Evolutionary conservation across 2,888 invertebrate genomes (phyloP), one percentile per base, ranked within the genome.

Genomic region (Coleophora flavipennella): DNA sequence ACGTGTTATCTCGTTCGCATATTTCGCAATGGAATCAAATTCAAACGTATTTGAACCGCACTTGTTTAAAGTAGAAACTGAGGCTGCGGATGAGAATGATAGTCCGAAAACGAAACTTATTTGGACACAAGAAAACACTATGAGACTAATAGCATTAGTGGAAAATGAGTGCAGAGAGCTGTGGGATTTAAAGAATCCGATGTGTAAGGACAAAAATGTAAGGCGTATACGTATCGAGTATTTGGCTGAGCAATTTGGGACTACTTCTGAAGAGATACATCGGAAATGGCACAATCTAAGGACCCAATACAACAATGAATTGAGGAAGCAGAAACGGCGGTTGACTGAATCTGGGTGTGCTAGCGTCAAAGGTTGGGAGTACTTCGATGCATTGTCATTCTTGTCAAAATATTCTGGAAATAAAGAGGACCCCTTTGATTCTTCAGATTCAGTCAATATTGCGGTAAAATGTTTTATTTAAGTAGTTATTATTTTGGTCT

Each of bases 221-320:
- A 59, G 76, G 13, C 72, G 70, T 14, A 43, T 50, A 31, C 77
- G 67, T 42, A 51, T 65, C 8, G 78, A 80, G 31, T 71, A 62
- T 41, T 51, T 83, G 40, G 80, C 81, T n/a, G 59, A 58, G 3
- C 52, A 64, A 44, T 80, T 83, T 43, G 65, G 59, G 1, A 81
- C 81, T 4, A 70, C 73, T 1, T 41, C 60, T 1, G 81, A 79
- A 42, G 81, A 81, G 51, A 79, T 83, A 39, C 70, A 61, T 38
- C 59, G 80, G 40, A 83, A 83, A 46, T 60, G 80, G 40, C 81
- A 83, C 51, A 81, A 83, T 59, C 59, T 83, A 55, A 56, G 81
- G 46, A 69, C 78, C 20, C 83, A 81, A 54, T 75, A 75, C 36
- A 79, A 80, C 50, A 76, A 75, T 42, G 83, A 83, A 50, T 45